These are phyloP conservation scores for Gavia stellata DNA, from an alignment of 2,113 vertebrate species.

Conservation along the genomic window DNA sequence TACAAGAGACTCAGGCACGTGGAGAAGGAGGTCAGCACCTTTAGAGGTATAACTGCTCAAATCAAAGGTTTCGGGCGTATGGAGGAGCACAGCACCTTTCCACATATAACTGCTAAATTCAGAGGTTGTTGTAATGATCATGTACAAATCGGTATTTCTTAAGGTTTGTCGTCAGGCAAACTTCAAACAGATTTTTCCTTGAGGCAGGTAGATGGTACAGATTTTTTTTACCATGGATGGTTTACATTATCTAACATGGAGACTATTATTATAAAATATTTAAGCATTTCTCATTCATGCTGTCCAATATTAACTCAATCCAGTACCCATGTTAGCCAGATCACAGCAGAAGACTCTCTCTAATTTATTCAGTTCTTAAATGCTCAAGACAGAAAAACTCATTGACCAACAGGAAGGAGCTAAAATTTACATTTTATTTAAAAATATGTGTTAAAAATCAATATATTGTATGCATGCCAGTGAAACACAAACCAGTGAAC, in stretches of 20 bases:
- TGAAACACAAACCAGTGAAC: not conserved
- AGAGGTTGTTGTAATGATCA: not conserved
- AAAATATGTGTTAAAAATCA: not conserved
- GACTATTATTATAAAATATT: not conserved
- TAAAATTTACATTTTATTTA: not conserved
- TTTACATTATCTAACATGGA: not conserved
- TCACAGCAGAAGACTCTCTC: not conserved
- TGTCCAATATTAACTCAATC: not conserved
- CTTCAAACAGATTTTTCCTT: not conserved
- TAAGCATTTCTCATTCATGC: not conserved
- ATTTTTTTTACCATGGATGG: not conserved
- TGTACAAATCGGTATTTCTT: not conserved
- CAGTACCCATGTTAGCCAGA: not conserved
- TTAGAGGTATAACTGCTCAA: not conserved
- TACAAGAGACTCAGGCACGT: not conserved
- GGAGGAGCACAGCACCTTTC: not conserved
- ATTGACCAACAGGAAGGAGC: not conserved
- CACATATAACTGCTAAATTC: not conserved
- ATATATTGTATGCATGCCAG: rapidly evolving
- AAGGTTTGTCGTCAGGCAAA: not conserved
- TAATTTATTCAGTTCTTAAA: not conserved
- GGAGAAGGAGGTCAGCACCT: not conserved
- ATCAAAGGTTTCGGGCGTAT: not conserved
- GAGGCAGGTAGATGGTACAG: not conserved
- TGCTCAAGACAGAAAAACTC: not conserved